phyloP scores from a whole-genome alignment of 1,140 invertebrate genomes.

The Calephelis virginiensis region DNA sequence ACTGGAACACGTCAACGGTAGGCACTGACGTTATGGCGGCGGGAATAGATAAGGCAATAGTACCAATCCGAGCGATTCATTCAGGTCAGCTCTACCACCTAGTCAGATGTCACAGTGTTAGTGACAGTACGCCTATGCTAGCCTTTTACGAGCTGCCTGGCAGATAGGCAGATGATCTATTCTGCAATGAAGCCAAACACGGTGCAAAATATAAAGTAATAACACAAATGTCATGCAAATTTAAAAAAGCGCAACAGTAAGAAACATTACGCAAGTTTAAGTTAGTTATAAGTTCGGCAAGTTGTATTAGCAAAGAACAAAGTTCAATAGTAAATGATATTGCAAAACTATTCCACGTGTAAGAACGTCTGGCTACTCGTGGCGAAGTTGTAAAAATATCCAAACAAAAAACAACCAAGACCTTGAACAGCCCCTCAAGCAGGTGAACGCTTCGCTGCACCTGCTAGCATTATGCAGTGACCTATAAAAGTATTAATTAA shows the following conservation, averaged over 20 bases:
- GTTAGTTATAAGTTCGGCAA: neutral
- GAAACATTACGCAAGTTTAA: neutral
- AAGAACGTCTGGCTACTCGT: neutral
- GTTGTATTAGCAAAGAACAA: neutral
- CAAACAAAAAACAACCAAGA: slow-evolving; percentile 34
- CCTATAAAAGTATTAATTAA: slow-evolving; percentile 77
- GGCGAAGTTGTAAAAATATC: slow-evolving; percentile 1
- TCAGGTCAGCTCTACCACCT: no score
- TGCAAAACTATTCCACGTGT: slow-evolving; percentile 10
- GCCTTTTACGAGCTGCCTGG: no score
- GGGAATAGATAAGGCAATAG: no score
- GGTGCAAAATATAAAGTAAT: neutral
- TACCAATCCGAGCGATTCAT: no score
- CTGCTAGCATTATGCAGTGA: slow-evolving; percentile 71
- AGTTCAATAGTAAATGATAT: neutral
- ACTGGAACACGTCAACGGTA: no score
- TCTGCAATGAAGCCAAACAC: no score
- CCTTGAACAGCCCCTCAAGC: slow-evolving; percentile 64
- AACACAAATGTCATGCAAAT: neutral
- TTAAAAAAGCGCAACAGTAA: neutral
- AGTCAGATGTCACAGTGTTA: no score
- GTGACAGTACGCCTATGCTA: no score
- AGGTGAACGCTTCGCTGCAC: slow-evolving; percentile 64
- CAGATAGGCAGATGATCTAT: no score
- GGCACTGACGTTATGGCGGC: no score